phyloP scores from a whole-genome alignment of 2,113 vertebrate species.

The Butastur rufipennis region DNA sequence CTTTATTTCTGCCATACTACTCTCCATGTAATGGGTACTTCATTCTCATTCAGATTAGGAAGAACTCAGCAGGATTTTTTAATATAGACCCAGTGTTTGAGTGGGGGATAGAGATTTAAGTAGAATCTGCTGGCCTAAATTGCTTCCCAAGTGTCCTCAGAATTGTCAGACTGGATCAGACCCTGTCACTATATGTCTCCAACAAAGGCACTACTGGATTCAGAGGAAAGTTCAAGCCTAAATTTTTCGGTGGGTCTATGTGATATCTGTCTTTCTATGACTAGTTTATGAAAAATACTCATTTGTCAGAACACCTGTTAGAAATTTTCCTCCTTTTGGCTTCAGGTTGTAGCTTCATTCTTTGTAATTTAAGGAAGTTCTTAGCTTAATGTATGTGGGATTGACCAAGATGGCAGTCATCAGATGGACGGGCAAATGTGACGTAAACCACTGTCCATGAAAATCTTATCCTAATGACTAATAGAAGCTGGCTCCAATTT shows the following conservation, averaged over 20 bases:
- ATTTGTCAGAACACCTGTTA: background rate
- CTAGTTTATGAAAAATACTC: accelerated
- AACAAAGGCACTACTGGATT: accelerated
- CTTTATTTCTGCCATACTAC: background rate
- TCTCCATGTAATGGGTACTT: background rate
- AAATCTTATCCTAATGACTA: background rate
- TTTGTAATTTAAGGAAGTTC: background rate
- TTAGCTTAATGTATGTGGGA: background rate
- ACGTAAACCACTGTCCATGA: background rate
- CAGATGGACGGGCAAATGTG: background rate
- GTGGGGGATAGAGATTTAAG: background rate
- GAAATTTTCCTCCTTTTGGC: background rate
- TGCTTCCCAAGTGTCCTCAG: background rate
- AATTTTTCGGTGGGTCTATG: background rate
- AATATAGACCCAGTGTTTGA: background rate
- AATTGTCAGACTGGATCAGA: background rate
- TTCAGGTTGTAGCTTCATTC: background rate
- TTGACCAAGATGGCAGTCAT: background rate
- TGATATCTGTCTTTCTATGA: background rate
- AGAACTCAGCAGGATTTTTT: background rate
- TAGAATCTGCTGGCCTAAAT: background rate
- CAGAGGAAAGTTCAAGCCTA: background rate
- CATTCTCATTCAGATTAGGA: background rate
- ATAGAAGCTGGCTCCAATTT: accelerated
- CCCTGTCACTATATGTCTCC: background rate